Evolutionary conservation across 1,140 invertebrate species (phyloP).

Genomic region (Diorhabda carinulata): DNA sequence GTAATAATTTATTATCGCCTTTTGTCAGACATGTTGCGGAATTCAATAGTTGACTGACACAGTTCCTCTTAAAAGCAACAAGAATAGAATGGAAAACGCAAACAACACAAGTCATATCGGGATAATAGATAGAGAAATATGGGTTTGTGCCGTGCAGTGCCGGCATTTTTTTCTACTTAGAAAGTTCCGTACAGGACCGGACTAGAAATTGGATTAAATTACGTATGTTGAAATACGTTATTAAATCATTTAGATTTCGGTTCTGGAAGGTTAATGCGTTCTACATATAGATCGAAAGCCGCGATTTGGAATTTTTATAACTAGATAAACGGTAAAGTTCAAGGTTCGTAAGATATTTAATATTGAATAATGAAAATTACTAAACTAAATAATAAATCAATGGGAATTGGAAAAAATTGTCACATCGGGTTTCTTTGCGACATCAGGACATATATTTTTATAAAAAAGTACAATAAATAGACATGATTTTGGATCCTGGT

Average conservation of each 20-base stretch:
- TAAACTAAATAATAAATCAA: neutral
- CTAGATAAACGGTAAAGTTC: neutral
- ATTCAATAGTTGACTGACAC: conserved; percentile 13
- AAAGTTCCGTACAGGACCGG: conserved; percentile 3
- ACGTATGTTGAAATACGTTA: too few relatives aligned
- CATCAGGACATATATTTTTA: too few relatives aligned
- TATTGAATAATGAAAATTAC: neutral
- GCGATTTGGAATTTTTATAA: neutral
- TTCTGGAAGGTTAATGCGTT: neutral
- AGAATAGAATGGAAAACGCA: conserved; percentile 1
- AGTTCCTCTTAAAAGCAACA: conserved; percentile 12
- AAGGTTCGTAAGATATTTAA: neutral
- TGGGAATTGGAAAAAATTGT: neutral
- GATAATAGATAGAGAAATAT: conserved; percentile 12
- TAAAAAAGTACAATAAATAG: too few relatives aligned
- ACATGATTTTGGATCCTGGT: too few relatives aligned
- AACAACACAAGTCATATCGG: conserved; percentile 8
- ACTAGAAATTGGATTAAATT: neutral
- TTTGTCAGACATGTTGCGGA: conserved; percentile 10
- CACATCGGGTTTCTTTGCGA: too few relatives aligned
- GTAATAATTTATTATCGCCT: conserved; percentile 8
- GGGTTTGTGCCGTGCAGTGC: conserved; percentile 6
- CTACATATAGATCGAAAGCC: conserved; percentile 1
- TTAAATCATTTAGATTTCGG: too few relatives aligned
- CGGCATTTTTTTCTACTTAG: conserved; percentile 3